Evolutionary conservation across 1,140 invertebrate species (phyloP).

Genomic region (Cherax quadricarinatus): DNA sequence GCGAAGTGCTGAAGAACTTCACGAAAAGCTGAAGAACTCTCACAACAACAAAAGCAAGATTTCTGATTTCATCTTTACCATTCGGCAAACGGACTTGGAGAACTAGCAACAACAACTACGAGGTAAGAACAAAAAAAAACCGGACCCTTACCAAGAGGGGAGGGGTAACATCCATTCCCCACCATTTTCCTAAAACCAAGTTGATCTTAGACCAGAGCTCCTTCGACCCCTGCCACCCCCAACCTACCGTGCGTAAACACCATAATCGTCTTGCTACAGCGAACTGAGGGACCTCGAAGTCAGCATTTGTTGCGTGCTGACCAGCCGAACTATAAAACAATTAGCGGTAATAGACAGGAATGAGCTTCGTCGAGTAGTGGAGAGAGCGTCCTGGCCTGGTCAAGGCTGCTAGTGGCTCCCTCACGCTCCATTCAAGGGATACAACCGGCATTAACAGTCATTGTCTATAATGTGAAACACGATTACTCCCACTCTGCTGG

Average conservation of each 20-base stretch:
- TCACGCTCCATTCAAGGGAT: slow-evolving; percentile 23
- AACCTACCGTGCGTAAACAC: not conserved
- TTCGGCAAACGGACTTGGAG: too few species aligned
- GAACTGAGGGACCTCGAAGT: not conserved
- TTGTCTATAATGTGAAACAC: slow-evolving; percentile 60
- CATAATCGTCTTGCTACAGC: not conserved
- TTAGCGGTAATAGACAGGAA: slow-evolving; percentile 57
- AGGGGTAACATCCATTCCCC: slow-evolving; percentile 2
- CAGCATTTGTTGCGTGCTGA: slow-evolving; percentile 1
- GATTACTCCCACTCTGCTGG: slow-evolving; percentile 30
- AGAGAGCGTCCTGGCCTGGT: slow-evolving; percentile 5
- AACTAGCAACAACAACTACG: not conserved
- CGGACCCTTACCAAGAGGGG: not conserved
- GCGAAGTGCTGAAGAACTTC: too few species aligned
- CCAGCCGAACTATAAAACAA: slow-evolving; percentile 63
- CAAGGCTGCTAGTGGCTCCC: slow-evolving; percentile 43
- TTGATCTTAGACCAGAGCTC: not conserved
- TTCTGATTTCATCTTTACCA: too few species aligned
- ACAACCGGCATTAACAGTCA: slow-evolving; percentile 59
- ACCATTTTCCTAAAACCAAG: slow-evolving; percentile 57
- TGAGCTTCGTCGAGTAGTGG: slow-evolving; percentile 39
- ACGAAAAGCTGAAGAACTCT: too few species aligned
- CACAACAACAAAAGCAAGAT: too few species aligned
- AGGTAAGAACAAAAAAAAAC: not conserved
- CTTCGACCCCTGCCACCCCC: not conserved